Evolutionary conservation across 2,797 vertebrate genomes (phyloP), one percentile per base, ranked within the genome.

Genomic region (Buceros bicornis): DNA sequence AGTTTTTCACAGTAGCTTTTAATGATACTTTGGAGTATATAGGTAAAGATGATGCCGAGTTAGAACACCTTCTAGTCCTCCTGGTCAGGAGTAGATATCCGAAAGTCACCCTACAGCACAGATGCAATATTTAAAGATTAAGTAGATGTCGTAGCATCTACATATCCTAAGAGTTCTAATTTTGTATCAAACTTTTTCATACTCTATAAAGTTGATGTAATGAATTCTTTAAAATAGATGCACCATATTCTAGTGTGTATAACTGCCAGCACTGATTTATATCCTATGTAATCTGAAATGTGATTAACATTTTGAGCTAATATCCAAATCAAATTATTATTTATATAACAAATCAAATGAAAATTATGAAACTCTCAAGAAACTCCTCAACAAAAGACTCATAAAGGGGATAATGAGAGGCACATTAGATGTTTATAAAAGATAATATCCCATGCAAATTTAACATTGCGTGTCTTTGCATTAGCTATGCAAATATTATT

Each of bases 401-500:
- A 57, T 96, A 93, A 97, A 90, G 57, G 61, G 71, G 47, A 96
- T 97, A 98, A 98, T 97, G 93, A 97, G 86, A 96, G 96, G 97
- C 81, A 90, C 77, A 92, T 97, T 96, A 96, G 64, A 76, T 97
- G 81, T 92, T 96, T 95, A 94, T 94, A 95, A 96, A 91, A 97
- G 79, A 89, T 94, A 95, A 85, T 95, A 90, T 58, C 74, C 97
- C 93, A 96, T 96, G 87, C 74, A 97, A 96, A 97, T 96, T 91
- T 97, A 90, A 88, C 94, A 82, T 95, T 93, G 73, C 48, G 56
- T 82, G 70, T 96, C 81, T 96, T 96, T 57, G 97, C 82, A 87
- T 94, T 93, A 90, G 78, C 73, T 93, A 83, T 93, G 80, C 78
- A 98, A 97, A 96, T 70, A 47, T 40, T 94, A 86, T 48, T 85